A percentile compares a stretch with the other conserved stretches of the same genome.
Conservation (phyloP, 2,888 invertebrate species). For the Hypomecis punctinalis region DNA sequence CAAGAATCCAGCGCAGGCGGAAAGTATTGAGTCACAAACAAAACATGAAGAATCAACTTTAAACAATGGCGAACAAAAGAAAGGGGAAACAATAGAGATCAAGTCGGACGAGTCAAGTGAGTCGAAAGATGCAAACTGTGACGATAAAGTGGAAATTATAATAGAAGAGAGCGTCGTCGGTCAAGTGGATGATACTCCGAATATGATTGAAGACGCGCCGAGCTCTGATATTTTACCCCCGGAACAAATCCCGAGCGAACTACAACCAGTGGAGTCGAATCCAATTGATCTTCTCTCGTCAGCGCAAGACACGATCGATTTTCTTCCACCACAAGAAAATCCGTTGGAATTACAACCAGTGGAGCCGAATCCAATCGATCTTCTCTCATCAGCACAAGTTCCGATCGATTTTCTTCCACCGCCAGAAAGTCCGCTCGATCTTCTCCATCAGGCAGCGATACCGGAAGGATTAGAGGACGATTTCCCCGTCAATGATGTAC, state of each 20-base stretch:
- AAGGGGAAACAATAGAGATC: conserved; percentile 47
- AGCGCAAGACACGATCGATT: background rate
- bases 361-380: background rate
- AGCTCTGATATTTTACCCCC: background rate
- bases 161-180: conserved; percentile 57
- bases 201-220: conserved; percentile 1
- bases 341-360: background rate
- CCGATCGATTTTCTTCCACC: conserved; percentile 7
- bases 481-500: conserved; percentile 43
- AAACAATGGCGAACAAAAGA: conserved; percentile 58
- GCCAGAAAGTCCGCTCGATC: background rate
- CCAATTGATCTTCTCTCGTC: background rate
- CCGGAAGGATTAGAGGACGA: conserved; percentile 36
- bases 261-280: background rate
- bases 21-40: conserved; percentile 54
- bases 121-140: conserved; percentile 35
- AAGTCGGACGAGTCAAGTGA: conserved; percentile 29
- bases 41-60: conserved; percentile 50
- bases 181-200: conserved; percentile 17
- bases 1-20: conserved; percentile 46
- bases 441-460: conserved; percentile 26
- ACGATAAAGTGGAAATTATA: conserved; percentile 55
- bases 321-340: background rate
- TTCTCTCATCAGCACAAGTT: background rate
- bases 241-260: background rate